Base-by-base conservation (phyloP, 2,113 vertebrate genomes). In the Probosciger aterrimus region DNA sequence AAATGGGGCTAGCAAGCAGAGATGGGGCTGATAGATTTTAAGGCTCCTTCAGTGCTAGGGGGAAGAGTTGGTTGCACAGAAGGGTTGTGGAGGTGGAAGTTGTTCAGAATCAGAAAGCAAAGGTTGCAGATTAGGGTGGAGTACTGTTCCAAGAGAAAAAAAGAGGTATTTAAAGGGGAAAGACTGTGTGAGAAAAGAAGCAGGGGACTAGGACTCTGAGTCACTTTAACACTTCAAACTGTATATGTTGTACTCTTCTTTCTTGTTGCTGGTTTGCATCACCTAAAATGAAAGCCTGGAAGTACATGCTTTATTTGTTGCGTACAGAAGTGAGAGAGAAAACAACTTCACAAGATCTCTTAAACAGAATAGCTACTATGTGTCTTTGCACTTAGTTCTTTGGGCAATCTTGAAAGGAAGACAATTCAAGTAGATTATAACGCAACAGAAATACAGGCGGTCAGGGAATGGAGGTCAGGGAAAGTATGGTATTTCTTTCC, bases 51-150 rank as follows among this genome's bases (percentile, higher is more conserved):
- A 91, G 71, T 81, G 69, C 62, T 92, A 50, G 96, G 57, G 41
- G 47, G 77, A 87, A 91, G 80, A 91, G 73, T 74, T 84, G 92
- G 23, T 75, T 75, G 49, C 69, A 79, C 74, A 91, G 94, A 91
- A 57, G 41, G 73, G 62, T 33, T 78, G 52, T 83, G 81, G 86
- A 88, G 43, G 43, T 91, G 75, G 65, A 49, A 78, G 82, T 44
- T 19, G 7, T 59, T 95, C 77, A 92, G 52, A 94, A 92, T 19
- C 25, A 92, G 57, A 84, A 95, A 91, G 74, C 16, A 91, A 91
- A 95, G 65, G 62, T 53, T 93, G 62, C 17, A 83, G 76, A 90
- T 79, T 86, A 84, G 78, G 70, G 59, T 75, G 60, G 37, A 88
- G 86, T 71, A 63, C 82, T 35, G 41, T 88, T 88, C 52, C 41